phyloP scores from a whole-genome alignment of 1,140 invertebrate genomes.

The Argopecten irradians region DNA sequence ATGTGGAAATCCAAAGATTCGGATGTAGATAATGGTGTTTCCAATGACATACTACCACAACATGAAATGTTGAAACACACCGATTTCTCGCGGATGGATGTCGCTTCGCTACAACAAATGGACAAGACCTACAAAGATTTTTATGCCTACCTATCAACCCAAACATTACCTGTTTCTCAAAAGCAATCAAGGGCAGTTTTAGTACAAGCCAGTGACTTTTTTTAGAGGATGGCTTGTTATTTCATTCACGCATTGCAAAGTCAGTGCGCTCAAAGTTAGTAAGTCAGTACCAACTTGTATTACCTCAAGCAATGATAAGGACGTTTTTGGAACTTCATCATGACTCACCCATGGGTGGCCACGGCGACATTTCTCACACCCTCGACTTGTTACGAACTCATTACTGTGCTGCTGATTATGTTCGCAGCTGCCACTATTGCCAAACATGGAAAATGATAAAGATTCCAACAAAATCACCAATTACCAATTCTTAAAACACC shows the following conservation, averaged over 20 bases:
- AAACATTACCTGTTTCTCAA: conserved; percentile 33
- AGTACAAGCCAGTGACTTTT: conserved; percentile 38
- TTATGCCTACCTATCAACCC: conserved; percentile 25
- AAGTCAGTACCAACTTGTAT: conserved; percentile 31
- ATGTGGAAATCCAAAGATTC: too few species aligned
- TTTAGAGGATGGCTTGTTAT: conserved; percentile 33
- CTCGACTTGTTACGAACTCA: conserved; percentile 39
- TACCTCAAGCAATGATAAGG: conserved; percentile 25
- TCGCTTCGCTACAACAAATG: neutral
- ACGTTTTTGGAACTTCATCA: conserved; percentile 30
- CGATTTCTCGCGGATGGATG: neutral
- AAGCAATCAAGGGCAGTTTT: conserved; percentile 26
- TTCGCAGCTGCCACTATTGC: conserved; percentile 40
- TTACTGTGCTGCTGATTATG: conserved; percentile 42
- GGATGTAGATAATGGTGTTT: too few species aligned
- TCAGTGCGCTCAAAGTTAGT: neutral
- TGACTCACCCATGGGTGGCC: conserved; percentile 43
- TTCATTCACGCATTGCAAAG: conserved; percentile 37
- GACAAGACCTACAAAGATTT: neutral
- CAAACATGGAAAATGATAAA: conserved; percentile 42
- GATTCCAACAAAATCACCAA: conserved; percentile 12
- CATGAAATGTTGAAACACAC: neutral
- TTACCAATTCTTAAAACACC: conserved; percentile 34
- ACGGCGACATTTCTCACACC: conserved; percentile 43
- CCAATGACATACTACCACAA: too few species aligned